Base-by-base conservation (phyloP, 2,888 invertebrate species). In the Macrostomum cliftonense region DNA sequence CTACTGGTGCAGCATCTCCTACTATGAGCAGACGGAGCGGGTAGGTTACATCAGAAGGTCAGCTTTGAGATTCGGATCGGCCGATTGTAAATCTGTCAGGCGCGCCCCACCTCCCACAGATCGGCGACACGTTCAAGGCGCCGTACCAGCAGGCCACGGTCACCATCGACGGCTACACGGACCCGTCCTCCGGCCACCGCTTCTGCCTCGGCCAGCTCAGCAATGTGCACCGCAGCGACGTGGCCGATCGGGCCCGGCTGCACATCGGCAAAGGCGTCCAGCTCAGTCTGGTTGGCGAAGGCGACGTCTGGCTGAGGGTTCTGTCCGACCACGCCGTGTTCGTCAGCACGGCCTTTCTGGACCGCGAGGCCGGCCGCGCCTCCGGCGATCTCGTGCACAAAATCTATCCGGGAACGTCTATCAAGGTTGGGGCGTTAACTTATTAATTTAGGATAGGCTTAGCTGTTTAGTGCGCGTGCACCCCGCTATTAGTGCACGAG, bases 381-480 rank as follows among this genome's bases (percentile, higher is more conserved):
- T 93, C 95, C 0, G 93, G 95, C 0, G 93, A 95, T 71, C 93
- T 91, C 17, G 93, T 95, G 20, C 95, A 95, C 71, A 95, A 95
- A 76, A 89, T 95, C 58, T 93, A 93, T 73, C 93, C 93, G 38
- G 81, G 82, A 47, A 91, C 93, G 47, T 88, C 86, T 65, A 89
- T 93, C 56, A 95, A 93, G 78, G 87, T 83, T 54, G 56, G 54
- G 50, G 13, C 1, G 21, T n/a, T 21, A 11, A 13, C 13, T 12
- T 7, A 28, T 28, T 7, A 28, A 28, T 28, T 7, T 7, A 9
- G 9, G 28, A 7, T 28, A 9, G 5, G 28, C 9, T 28, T 7
- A 28, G 28, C 9, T 28, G 9, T 28, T 28, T 28, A 28, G 28
- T 28, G 28, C 28, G 28, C 9, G 28, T 28, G 9, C 28, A 7